Conservation (phyloP, 2,888 invertebrate genomes). For the Rhamnusium bicolor region DNA sequence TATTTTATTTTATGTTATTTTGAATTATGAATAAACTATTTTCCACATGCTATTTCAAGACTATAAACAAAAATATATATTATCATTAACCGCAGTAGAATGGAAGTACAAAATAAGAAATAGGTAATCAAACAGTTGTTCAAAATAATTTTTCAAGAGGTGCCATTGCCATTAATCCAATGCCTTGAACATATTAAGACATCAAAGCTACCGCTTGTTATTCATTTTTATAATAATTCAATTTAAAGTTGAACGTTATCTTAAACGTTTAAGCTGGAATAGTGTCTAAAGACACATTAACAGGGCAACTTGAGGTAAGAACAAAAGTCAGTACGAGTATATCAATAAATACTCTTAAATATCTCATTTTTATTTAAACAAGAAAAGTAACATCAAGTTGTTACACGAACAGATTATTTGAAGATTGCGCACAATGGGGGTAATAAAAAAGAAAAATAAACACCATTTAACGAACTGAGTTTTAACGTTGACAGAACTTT, state of each 20-base stretch:
- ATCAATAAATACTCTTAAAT: slow-evolving; percentile 4
- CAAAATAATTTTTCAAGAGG: too few relatives aligned
- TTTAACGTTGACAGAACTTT: slow-evolving; percentile 42
- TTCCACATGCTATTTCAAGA: too few relatives aligned
- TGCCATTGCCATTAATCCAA: too few relatives aligned
- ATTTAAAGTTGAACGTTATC: neutral
- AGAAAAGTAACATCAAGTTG: slow-evolving; percentile 26
- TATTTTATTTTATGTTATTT: too few relatives aligned
- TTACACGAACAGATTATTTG: slow-evolving; percentile 29
- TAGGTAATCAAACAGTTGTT: too few relatives aligned
- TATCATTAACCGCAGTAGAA: too few relatives aligned
- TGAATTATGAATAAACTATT: too few relatives aligned
- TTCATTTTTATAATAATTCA: neutral
- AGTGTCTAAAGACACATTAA: neutral
- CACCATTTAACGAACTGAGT: slow-evolving; percentile 46
- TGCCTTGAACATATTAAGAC: neutral
- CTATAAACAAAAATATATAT: too few relatives aligned
- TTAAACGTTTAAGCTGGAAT: neutral
- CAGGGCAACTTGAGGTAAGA: neutral
- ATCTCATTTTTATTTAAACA: slow-evolving; percentile 23
- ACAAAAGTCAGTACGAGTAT: neutral
- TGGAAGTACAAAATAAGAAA: too few relatives aligned
- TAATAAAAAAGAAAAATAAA: slow-evolving; percentile 48
- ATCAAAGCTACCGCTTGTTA: neutral
- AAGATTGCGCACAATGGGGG: slow-evolving; percentile 29